Conservation (phyloP, 2,113 vertebrate species). For the Dolichotis patagonum region DNA sequence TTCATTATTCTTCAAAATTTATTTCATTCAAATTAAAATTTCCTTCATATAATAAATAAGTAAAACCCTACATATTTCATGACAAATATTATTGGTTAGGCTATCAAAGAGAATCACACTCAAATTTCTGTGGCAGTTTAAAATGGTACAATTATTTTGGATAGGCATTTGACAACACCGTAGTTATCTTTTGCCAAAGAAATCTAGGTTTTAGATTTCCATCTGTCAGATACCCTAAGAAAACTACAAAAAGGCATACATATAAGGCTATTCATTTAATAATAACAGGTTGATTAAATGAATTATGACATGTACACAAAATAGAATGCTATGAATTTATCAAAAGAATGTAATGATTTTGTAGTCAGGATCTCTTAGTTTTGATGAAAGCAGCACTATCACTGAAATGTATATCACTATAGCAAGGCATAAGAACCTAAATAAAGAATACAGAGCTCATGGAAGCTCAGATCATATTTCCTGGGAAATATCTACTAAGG, state of each 20-base stretch:
- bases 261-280: neutral
- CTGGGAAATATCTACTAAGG: neutral
- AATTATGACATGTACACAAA: neutral
- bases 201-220: neutral
- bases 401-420: neutral
- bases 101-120: neutral
- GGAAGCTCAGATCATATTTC: neutral
- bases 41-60: neutral
- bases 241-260: neutral
- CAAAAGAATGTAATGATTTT: slow-evolving; percentile 1
- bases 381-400: too few relatives aligned
- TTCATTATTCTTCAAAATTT: slow-evolving; percentile 30
- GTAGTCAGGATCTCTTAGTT: too few relatives aligned
- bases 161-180: neutral
- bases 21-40: slow-evolving; percentile 43
- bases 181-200: neutral
- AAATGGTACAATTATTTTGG: neutral
- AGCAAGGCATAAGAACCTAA: neutral
- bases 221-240: neutral
- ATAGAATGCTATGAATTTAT: neutral
- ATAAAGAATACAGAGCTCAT: neutral
- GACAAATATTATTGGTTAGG: neutral
- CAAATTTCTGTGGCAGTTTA: neutral
- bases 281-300: neutral
- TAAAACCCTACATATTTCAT: slow-evolving; percentile 31